phyloP scores from a whole-genome alignment of 2,797 vertebrate species.

The Serranus cabrilla region DNA sequence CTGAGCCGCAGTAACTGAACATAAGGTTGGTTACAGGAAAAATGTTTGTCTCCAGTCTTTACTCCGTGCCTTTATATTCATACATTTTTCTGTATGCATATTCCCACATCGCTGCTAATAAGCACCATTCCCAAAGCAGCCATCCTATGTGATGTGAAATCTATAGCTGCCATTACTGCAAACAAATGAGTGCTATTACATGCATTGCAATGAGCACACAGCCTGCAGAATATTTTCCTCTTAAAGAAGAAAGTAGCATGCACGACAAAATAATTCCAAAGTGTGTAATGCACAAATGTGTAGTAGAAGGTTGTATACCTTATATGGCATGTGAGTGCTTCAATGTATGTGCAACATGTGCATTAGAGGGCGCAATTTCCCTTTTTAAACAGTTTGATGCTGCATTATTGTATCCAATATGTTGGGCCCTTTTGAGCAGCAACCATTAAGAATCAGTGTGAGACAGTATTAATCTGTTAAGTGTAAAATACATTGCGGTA shows the following conservation, averaged over 20 bases:
- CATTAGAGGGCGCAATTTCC: constrained; percentile 71
- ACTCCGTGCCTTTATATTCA: neutral
- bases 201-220: neutral
- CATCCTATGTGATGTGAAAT: constrained; percentile 4
- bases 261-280: neutral
- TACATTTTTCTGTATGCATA: neutral
- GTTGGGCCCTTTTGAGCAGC: neutral
- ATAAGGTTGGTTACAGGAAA: constrained; percentile 4
- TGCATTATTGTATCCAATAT: neutral
- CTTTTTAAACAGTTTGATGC: constrained; percentile 1
- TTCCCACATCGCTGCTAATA: neutral
- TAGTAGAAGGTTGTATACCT: neutral
- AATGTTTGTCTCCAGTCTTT: neutral
- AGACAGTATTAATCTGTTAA: neutral
- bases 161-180: neutral
- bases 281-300: neutral
- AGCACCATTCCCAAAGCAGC: neutral
- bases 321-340: neutral
- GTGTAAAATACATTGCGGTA: no score
- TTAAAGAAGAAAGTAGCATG: neutral
- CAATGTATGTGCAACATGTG: constrained; percentile 13
- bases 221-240: neutral
- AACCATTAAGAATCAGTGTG: neutral
- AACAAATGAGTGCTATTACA: neutral
- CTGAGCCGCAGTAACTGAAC: constrained; percentile 6